A percentile compares a stretch with the other conserved stretches of the same genome.
Evolutionary conservation across 2,113 vertebrate species (phyloP).

Genomic region (Sceloporus undulatus): DNA sequence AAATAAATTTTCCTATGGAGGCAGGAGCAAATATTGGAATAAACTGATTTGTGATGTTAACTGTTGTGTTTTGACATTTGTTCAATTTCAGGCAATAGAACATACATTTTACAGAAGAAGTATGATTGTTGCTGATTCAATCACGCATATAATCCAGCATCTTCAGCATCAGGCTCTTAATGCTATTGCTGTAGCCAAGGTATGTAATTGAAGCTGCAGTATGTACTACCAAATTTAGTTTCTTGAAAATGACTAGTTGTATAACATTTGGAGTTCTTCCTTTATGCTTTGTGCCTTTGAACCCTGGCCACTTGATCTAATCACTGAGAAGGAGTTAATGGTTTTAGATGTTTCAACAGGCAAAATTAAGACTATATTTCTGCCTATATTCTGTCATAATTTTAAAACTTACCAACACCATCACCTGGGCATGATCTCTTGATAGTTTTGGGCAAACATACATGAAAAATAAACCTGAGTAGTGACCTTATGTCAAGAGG

Average conservation of each 20-base stretch:
- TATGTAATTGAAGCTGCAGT: constrained; percentile 65
- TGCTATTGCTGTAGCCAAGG: constrained; percentile 91
- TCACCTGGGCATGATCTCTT: too few species aligned
- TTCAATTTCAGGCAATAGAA: constrained; percentile 87
- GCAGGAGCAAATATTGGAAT: not conserved
- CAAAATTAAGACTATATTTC: too few species aligned
- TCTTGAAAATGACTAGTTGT: not conserved
- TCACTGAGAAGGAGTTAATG: not conserved
- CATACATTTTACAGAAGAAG: constrained; percentile 94
- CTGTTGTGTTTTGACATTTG: constrained; percentile 42
- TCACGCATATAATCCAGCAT: constrained; percentile 93
- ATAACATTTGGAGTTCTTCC: not conserved
- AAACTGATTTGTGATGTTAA: constrained; percentile 10
- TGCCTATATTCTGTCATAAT: too few species aligned
- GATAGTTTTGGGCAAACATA: too few species aligned
- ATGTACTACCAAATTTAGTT: not conserved
- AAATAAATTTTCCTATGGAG: constrained; percentile 8
- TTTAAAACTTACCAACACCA: too few species aligned
- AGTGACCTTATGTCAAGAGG: too few species aligned
- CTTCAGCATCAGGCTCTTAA: constrained; percentile 94
- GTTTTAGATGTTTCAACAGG: too few species aligned
- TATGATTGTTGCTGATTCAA: constrained; percentile 95
- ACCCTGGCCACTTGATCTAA: not conserved
- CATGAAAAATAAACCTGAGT: too few species aligned
- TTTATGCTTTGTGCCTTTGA: not conserved